These are phyloP conservation scores for Pinna nobilis DNA, from an alignment of 1,140 invertebrate species.

Conservation along the genomic window DNA sequence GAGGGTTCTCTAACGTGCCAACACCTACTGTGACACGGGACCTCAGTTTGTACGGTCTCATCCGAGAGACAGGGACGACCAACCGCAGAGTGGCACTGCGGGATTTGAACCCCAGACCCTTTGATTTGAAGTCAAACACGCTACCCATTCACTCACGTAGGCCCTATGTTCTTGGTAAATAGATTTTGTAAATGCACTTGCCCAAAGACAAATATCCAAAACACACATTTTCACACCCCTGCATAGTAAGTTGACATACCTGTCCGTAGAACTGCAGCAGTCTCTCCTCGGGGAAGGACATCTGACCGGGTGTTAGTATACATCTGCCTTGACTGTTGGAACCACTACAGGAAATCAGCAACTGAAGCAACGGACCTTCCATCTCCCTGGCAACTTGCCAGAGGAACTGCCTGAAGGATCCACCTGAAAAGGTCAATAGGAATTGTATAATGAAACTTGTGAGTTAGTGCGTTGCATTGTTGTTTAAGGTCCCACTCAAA, in stretches of 20 bases:
- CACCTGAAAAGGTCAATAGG: conserved; percentile 61
- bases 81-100: no score
- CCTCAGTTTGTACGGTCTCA: no score
- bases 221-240: no score
- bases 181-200: no score
- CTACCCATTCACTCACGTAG: no score
- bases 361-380: conserved; percentile 56
- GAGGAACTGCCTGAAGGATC: conserved; percentile 75
- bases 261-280: conserved; percentile 74
- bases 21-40: no score
- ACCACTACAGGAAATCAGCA: conserved; percentile 69
- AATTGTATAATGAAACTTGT: not conserved
- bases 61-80: no score
- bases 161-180: no score
- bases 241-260: conserved; percentile 56
- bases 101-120: no score
- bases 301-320: conserved; percentile 68
- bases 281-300: conserved; percentile 73
- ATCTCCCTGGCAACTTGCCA: conserved; percentile 72
- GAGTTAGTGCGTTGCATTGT: not conserved
- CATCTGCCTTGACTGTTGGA: conserved; percentile 65
- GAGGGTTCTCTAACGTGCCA: no score
- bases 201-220: no score
- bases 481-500: not conserved
- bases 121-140: no score